A percentile compares a stretch with the other conserved stretches of the same genome.
These are phyloP conservation scores for Macrotis lagotis DNA, from an alignment of 2,113 vertebrate genomes.

Conservation along the genomic window DNA sequence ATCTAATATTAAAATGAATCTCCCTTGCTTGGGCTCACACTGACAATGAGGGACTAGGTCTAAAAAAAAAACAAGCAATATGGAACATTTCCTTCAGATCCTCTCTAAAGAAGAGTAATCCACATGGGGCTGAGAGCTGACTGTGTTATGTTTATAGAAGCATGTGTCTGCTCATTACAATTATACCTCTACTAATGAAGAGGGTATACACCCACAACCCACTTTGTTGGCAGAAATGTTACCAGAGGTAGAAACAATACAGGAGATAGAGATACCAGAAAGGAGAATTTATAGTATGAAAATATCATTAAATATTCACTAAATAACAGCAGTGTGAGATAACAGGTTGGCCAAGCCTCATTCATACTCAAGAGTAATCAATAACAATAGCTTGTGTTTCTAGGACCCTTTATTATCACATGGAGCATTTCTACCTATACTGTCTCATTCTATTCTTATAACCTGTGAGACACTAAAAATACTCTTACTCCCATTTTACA, in stretches of 20 bases:
- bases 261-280: neutral
- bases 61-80: neutral
- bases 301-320: constrained; percentile 1
- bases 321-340: neutral
- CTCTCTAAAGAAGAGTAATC: neutral
- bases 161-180: neutral
- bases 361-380: neutral
- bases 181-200: neutral
- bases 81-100: neutral
- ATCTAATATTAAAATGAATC: neutral
- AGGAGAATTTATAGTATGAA: constrained; percentile 1
- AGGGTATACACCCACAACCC: neutral
- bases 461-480: neutral
- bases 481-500: neutral
- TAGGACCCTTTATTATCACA: neutral
- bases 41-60: neutral
- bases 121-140: neutral
- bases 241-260: neutral
- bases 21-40: neutral
- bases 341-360: neutral
- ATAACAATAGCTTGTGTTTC: neutral
- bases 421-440: neutral
- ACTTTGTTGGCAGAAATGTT: neutral
- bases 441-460: neutral
- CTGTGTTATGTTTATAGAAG: neutral